These are phyloP conservation scores for Pseudolycoriella hygida DNA, from an alignment of 2,888 invertebrate genomes.

Conservation along the genomic window DNA sequence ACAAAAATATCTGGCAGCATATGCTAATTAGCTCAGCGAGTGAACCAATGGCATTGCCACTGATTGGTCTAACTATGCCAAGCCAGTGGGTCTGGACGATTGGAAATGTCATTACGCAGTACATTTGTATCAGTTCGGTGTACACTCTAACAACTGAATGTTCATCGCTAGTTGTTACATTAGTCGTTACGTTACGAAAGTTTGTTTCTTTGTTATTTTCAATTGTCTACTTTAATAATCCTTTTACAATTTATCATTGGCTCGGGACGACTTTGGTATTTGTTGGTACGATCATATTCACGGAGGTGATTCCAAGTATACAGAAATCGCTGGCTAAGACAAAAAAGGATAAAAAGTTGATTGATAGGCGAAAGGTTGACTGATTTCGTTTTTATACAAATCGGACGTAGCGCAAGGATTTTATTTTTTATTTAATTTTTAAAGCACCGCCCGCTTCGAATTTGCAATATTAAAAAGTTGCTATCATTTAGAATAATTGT, in stretches of 20 bases:
- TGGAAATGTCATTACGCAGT: slow-evolving; percentile 78
- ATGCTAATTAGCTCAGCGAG: slow-evolving; percentile 51
- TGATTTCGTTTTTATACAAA: too few relatives aligned
- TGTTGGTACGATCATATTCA: slow-evolving; percentile 80
- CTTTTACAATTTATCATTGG: slow-evolving; percentile 85
- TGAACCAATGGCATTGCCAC: slow-evolving; percentile 33
- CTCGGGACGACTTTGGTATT: slow-evolving; percentile 81
- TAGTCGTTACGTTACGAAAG: slow-evolving; percentile 90
- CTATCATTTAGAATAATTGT: too few relatives aligned
- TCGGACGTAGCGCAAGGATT: too few relatives aligned
- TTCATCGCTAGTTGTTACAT: slow-evolving; percentile 81
- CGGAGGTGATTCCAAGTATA: slow-evolving; percentile 38
- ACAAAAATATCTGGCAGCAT: slow-evolving; percentile 60
- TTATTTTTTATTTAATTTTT: too few relatives aligned
- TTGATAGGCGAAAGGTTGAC: too few relatives aligned
- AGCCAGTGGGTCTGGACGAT: slow-evolving; percentile 58
- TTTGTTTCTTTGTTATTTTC: slow-evolving; percentile 92
- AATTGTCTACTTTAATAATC: slow-evolving; percentile 80
- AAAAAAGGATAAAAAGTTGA: too few relatives aligned
- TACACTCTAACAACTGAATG: slow-evolving; percentile 89
- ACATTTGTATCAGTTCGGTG: slow-evolving; percentile 86
- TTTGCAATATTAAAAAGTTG: too few relatives aligned
- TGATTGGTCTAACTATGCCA: slow-evolving; percentile 47
- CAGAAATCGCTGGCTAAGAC: background rate
- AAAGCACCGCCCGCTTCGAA: too few relatives aligned